These are phyloP conservation scores for Cyclina sinensis DNA, from an alignment of 1,140 invertebrate genomes.

Conservation along the genomic window DNA sequence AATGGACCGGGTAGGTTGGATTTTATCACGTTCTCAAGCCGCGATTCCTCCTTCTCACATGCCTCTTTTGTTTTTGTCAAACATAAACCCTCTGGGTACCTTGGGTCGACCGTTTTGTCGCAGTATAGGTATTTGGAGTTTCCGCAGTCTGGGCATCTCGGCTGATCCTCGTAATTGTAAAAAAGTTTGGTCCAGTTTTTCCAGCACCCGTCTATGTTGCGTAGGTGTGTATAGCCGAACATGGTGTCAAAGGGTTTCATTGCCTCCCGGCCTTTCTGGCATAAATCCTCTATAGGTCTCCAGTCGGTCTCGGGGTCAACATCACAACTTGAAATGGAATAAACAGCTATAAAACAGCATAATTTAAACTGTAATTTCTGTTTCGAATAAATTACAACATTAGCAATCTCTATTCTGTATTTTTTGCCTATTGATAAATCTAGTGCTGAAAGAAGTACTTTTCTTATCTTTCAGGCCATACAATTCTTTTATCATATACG, in stretches of 20 bases:
- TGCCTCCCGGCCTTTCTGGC: neutral
- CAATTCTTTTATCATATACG: neutral
- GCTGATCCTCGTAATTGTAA: slow-evolving; percentile 59
- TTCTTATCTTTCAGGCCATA: too few species aligned
- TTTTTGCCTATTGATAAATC: too few species aligned
- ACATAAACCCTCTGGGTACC: slow-evolving; percentile 11
- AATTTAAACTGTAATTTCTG: too few species aligned
- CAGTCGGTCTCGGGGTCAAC: slow-evolving; percentile 14
- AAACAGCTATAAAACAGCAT: too few species aligned
- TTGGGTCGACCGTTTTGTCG: slow-evolving; percentile 20
- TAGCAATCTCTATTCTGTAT: too few species aligned
- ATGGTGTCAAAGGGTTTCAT: slow-evolving; percentile 29
- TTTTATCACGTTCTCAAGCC: neutral
- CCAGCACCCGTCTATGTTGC: slow-evolving; percentile 64
- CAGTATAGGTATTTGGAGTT: slow-evolving; percentile 87
- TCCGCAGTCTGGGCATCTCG: slow-evolving; percentile 91
- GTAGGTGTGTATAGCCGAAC: slow-evolving; percentile 39
- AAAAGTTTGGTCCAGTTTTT: slow-evolving; percentile 51
- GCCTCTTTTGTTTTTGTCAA: slow-evolving; percentile 4
- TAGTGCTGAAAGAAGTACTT: too few species aligned
- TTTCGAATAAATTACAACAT: too few species aligned
- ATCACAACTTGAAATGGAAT: neutral
- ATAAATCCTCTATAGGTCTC: neutral
- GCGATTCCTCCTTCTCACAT: neutral
- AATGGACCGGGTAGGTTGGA: neutral